Percentiles rank a stretch among this genome's conserved stretches.
Conservation (phyloP, 2,113 vertebrate species). For the Agapornis roseicollis region DNA sequence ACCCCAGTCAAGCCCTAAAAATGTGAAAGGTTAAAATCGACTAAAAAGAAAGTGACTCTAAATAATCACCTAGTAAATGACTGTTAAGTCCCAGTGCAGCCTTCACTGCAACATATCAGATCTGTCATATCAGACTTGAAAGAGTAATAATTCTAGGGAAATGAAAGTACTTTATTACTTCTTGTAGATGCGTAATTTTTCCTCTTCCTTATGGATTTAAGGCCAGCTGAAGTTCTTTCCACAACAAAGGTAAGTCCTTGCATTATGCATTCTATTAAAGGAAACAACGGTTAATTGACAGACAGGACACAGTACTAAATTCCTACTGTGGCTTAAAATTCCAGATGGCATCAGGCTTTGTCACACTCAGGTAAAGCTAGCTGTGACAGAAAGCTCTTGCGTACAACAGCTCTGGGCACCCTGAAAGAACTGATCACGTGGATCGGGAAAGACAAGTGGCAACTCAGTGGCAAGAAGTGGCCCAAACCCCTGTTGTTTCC, state of each 20-base stretch:
- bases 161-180: slow-evolving; percentile 40
- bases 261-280: neutral
- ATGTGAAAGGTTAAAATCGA: neutral
- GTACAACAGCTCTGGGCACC: neutral
- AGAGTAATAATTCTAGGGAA: slow-evolving; percentile 22
- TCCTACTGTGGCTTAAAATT: neutral
- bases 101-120: neutral
- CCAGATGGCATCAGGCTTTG: neutral
- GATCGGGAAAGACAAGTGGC: neutral
- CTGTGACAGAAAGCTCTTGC: neutral
- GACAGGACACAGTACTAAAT: neutral
- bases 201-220: neutral
- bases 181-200: neutral
- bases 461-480: neutral
- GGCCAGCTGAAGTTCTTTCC: neutral
- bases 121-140: slow-evolving; percentile 20
- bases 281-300: slow-evolving; percentile 19
- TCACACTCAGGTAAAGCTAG: neutral
- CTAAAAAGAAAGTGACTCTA: slow-evolving; percentile 10
- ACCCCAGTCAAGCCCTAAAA: neutral
- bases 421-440: neutral
- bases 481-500: neutral
- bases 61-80: slow-evolving; percentile 54
- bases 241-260: neutral
- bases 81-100: slow-evolving; percentile 13